Base-by-base conservation (phyloP, 2,888 invertebrate species). In the Lepas anatifera region DNA sequence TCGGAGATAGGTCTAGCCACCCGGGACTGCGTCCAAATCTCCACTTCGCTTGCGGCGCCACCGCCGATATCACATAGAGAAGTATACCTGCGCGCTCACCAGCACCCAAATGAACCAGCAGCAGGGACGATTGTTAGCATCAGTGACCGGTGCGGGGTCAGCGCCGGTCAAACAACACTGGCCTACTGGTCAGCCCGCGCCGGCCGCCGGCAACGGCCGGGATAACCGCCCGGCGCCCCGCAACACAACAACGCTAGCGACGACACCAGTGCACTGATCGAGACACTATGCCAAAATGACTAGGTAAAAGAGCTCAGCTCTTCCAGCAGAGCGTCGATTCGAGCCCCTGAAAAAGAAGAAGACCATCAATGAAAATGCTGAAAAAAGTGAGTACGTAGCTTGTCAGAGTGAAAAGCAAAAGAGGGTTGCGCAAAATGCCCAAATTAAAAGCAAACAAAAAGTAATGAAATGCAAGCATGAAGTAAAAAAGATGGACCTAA, bases 291-390 rank as follows among this genome's bases (percentile, higher is more conserved):
- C 27, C 13, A 22, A 52, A 52, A 8, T 52, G 52, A 52, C 52
- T 52, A 52, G 52, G 52, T 52, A 52, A 52, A 52, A 27, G 52
- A 52, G 29, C 52, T 52, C 52, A 52, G 29, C 52, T 52, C 52
- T 29, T 52, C 52, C 27, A 52, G 52, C 29, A 52, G 29, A n/a
- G 29, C 52, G 29, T 52, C 52, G 16, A 52, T 52, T 10, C 52
- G 29, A 29, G 52, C 27, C 29, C 52, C 52, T 52, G 52, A 52
- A 52, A 52, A 52, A 52, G 52, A 52, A 52, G n/a, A n/a, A n/a
- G n/a, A n/a, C n/a, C n/a, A n/a, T n/a, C n/a, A n/a, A n/a, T n/a
- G n/a, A n/a, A n/a, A n/a, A n/a, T n/a, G n/a, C n/a, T n/a, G n/a
- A n/a, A n/a, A n/a, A n/a, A n/a, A n/a, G n/a, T n/a, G n/a, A n/a